Evolutionary conservation across 2,113 vertebrate genomes (phyloP).

Genomic region (Caranx melampygus): DNA sequence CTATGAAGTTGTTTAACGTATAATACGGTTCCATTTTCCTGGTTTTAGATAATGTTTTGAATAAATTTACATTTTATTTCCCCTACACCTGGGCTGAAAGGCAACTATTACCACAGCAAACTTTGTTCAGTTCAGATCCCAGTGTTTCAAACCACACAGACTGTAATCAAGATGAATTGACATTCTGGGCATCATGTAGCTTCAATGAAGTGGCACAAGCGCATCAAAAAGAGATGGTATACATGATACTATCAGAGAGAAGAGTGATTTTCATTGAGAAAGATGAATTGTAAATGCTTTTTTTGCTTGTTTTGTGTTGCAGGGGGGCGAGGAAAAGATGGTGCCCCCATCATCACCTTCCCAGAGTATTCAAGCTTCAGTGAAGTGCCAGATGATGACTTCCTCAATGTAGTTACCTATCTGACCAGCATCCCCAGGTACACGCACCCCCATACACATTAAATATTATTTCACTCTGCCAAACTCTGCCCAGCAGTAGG

Average conservation of each 20-base stretch:
- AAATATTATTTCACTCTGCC: neutral
- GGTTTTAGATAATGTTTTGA: neutral
- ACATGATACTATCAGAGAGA: neutral
- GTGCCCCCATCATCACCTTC: slow-evolving; percentile 94
- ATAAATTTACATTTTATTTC: neutral
- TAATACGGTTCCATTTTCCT: neutral
- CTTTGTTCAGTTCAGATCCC: too few species aligned
- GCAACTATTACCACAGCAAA: too few species aligned
- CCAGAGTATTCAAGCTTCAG: slow-evolving; percentile 92
- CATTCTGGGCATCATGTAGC: neutral
- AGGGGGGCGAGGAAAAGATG: slow-evolving; percentile 95
- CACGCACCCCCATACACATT: neutral
- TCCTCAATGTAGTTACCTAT: slow-evolving; percentile 94
- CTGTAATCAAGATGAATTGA: too few species aligned
- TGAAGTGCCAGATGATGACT: slow-evolving; percentile 93
- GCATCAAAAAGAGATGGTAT: neutral
- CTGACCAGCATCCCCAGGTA: slow-evolving; percentile 96
- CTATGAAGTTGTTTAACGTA: neutral
- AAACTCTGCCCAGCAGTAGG: too few species aligned
- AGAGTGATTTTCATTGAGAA: neutral
- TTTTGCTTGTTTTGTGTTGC: slow-evolving; percentile 41
- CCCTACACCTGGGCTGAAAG: neutral
- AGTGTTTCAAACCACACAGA: too few species aligned
- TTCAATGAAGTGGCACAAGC: neutral
- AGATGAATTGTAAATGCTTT: neutral